phyloP scores from a whole-genome alignment of 2,888 invertebrate species.

The Drosophila paracracens region DNA sequence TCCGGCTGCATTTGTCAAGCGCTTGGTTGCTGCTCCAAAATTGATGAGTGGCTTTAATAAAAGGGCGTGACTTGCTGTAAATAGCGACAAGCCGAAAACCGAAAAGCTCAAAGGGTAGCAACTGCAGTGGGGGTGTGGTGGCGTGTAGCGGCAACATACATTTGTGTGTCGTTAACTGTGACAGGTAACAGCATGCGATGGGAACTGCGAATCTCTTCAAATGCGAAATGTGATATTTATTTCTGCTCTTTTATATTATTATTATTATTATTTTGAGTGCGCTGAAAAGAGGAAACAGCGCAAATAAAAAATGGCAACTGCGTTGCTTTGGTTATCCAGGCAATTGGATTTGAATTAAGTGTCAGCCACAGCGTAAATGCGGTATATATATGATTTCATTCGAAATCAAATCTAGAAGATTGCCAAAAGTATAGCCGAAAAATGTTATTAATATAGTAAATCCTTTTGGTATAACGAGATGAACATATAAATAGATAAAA shows the following conservation, averaged over 20 bases:
- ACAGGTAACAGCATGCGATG: slow-evolving; percentile 49
- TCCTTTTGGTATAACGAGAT: not conserved
- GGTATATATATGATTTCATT: slow-evolving; percentile 1
- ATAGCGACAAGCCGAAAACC: slow-evolving; percentile 45
- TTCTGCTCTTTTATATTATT: not conserved
- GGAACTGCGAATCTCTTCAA: slow-evolving; percentile 30
- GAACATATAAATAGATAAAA: not conserved
- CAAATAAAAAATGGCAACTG: slow-evolving; percentile 1
- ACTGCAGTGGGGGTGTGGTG: not conserved
- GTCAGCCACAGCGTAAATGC: slow-evolving; percentile 34
- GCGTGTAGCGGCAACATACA: slow-evolving; percentile 21
- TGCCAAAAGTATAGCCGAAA: not conserved
- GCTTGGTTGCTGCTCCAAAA: slow-evolving; percentile 62
- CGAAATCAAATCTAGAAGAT: not conserved
- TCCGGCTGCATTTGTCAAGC: slow-evolving; percentile 70
- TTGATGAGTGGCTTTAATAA: slow-evolving; percentile 82
- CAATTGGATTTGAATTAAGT: slow-evolving; percentile 50
- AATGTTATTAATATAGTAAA: too few species aligned
- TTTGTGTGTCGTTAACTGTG: slow-evolving; percentile 57
- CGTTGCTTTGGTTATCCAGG: slow-evolving; percentile 43
- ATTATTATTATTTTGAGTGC: slow-evolving; percentile 12
- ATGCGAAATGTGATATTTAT: slow-evolving; percentile 61
- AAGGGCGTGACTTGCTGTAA: slow-evolving; percentile 78
- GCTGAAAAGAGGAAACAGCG: not conserved
- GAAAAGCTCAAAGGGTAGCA: not conserved